These are phyloP conservation scores for Balanococcus diminutus DNA, from an alignment of 2,888 invertebrate species.

Conservation along the genomic window DNA sequence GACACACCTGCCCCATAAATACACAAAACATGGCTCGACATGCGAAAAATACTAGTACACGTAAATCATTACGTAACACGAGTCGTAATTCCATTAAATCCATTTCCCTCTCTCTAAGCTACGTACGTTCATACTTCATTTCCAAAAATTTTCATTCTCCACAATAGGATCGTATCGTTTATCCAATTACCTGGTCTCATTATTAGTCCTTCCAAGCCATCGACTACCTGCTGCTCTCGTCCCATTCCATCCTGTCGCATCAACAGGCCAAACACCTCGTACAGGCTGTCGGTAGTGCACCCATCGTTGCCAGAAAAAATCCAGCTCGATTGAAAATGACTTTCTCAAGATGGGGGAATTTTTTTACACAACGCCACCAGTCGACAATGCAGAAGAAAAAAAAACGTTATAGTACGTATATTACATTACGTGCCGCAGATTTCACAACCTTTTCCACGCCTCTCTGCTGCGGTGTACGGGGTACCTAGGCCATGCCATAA, in stretches of 20 bases:
- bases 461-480: not conserved
- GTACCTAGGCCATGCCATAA: not conserved
- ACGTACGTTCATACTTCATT: not conserved
- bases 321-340: not conserved
- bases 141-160: too few relatives aligned
- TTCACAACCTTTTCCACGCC: not conserved
- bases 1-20: constrained; percentile 1
- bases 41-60: not conserved
- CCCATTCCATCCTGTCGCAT: not conserved
- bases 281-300: not conserved
- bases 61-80: not conserved
- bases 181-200: too few relatives aligned
- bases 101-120: too few relatives aligned
- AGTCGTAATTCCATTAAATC: not conserved
- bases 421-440: not conserved
- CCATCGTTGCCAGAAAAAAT: not conserved
- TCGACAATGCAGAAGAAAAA: not conserved
- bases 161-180: too few relatives aligned
- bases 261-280: not conserved
- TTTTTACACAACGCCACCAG: not conserved
- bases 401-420: not conserved
- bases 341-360: too few relatives aligned
- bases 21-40: not conserved
- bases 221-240: not conserved
- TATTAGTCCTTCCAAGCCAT: not conserved